Conservation (phyloP, 2,888 invertebrate genomes). For the Zootermopsis nevadensis region DNA sequence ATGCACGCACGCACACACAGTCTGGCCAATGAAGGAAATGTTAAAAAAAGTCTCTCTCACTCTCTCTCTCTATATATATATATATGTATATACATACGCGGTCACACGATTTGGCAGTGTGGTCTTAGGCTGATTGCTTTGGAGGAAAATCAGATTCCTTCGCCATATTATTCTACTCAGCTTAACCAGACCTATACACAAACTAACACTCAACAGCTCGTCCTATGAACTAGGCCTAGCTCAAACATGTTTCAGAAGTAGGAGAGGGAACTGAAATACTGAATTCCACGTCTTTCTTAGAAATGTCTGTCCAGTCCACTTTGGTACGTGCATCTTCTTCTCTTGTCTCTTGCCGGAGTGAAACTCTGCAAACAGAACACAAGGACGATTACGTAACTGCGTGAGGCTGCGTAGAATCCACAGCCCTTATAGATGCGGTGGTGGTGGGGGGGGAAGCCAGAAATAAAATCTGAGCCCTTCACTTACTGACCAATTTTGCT, state of each 20-base stretch:
- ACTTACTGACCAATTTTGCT: too few species aligned
- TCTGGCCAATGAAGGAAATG: constrained; percentile 9
- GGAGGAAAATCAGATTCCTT: constrained; percentile 32
- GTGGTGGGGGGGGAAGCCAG: too few species aligned
- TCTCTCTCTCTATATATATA: constrained; percentile 3
- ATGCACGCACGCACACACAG: neutral
- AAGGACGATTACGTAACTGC: too few species aligned
- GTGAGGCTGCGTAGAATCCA: too few species aligned
- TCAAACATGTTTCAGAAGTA: neutral
- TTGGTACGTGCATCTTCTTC: constrained; percentile 13
- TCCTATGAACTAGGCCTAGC: neutral
- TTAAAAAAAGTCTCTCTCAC: constrained; percentile 23
- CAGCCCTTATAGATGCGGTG: too few species aligned
- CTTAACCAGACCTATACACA: constrained; percentile 27
- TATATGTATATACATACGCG: neutral
- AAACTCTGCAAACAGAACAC: neutral
- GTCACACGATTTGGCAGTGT: constrained; percentile 37
- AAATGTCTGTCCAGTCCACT: constrained; percentile 14
- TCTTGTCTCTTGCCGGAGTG: neutral
- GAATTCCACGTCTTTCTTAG: constrained; percentile 1
- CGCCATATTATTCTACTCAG: constrained; percentile 31
- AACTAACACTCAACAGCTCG: constrained; percentile 11
- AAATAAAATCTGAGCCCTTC: too few species aligned
- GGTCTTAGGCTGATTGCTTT: constrained; percentile 32
- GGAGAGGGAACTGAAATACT: constrained; percentile 13